These are phyloP conservation scores for Rhopilema esculentum DNA, from an alignment of 30 jellyfish, hydroid and myxozoan genomes.

Conservation along the genomic window DNA sequence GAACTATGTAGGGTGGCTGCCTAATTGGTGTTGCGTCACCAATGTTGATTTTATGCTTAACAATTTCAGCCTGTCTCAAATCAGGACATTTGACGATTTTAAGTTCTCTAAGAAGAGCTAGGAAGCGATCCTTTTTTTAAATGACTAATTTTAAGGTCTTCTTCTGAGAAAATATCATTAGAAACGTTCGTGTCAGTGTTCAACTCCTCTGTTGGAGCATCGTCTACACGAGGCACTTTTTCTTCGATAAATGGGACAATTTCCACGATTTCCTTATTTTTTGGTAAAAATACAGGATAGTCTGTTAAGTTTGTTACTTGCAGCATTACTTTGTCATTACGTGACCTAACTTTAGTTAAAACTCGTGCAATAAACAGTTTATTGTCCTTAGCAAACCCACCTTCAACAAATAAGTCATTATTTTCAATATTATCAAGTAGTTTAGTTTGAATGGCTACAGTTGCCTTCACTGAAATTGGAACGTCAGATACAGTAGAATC, in stretches of 20 bases:
- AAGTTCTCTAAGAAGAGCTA: constrained; percentile 12
- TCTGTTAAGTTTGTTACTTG: constrained; percentile 30
- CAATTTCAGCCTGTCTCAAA: no score
- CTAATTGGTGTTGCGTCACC: no score
- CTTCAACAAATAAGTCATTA: constrained; percentile 15
- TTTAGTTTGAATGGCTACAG: constrained; percentile 24
- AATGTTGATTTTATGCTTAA: no score
- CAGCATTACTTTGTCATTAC: not conserved
- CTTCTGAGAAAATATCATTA: constrained; percentile 2
- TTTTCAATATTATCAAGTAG: not conserved
- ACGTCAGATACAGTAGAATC: constrained; percentile 21
- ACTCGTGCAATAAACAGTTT: constrained; percentile 6
- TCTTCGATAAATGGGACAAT: no score
- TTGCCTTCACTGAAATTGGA: not conserved
- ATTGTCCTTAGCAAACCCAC: constrained; percentile 32
- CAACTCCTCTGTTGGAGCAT: not conserved
- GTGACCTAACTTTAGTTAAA: constrained; percentile 33
- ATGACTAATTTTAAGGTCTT: constrained; percentile 21
- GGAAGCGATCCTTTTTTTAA: not conserved
- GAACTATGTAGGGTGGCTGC: no score
- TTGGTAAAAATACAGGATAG: constrained; percentile 11
- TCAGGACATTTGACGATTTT: no score
- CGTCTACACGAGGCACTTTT: not conserved
- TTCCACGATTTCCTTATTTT: constrained; percentile 7
- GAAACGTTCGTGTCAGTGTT: constrained; percentile 1